phyloP scores from a whole-genome alignment of 1,140 invertebrate genomes.

The Drosophila azteca region DNA sequence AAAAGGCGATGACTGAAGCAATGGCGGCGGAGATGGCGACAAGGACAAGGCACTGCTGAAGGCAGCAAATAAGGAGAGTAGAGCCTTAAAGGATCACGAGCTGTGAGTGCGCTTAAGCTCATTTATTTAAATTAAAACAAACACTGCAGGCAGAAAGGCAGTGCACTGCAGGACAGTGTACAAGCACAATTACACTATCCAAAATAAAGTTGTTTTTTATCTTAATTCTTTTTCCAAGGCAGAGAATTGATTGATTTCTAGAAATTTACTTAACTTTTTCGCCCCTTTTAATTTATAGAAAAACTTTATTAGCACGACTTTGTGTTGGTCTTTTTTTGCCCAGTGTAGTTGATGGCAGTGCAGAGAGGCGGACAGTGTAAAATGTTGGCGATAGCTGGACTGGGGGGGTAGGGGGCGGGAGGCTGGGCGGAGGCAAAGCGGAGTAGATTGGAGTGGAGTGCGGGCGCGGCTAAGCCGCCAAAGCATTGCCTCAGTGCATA shows the following conservation, averaged over 20 bases:
- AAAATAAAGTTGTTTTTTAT: no score
- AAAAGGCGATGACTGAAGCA: conserved; percentile 28
- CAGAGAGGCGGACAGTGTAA: neutral
- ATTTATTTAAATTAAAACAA: conserved; percentile 83
- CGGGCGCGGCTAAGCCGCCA: conserved; percentile 36
- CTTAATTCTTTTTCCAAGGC: neutral
- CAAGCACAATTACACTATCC: no score
- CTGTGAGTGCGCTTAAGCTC: conserved; percentile 77
- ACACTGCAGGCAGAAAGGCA: conserved; percentile 74
- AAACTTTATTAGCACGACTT: no score
- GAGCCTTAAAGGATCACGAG: conserved; percentile 76
- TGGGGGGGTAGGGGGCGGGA: neutral
- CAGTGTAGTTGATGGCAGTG: conserved; percentile 2
- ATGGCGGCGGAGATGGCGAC: conserved; percentile 25
- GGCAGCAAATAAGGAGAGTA: conserved; percentile 58
- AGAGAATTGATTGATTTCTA: no score
- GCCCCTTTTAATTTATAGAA: no score
- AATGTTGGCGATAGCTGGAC: no score
- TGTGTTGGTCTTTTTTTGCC: neutral
- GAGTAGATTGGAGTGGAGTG: no score
- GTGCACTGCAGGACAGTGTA: conserved; percentile 35
- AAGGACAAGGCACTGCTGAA: conserved; percentile 31
- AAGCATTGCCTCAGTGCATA: conserved; percentile 63
- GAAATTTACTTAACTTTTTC: no score
- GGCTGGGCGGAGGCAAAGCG: no score